phyloP scores from a whole-genome alignment of 2,888 invertebrate genomes.

The Sinotaia quadrata region DNA sequence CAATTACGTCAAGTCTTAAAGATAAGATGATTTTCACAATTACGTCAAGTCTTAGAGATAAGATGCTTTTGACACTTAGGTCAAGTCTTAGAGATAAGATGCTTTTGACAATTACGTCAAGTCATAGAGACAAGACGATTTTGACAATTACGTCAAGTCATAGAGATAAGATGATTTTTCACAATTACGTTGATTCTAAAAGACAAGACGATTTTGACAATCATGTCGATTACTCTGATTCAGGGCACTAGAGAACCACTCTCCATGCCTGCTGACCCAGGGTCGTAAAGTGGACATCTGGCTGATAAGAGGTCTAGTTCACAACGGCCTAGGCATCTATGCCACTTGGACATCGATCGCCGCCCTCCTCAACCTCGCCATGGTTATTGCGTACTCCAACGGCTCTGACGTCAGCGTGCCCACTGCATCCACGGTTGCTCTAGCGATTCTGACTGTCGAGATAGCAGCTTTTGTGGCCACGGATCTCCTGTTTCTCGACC shows the following conservation, averaged over 20 bases:
- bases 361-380: conserved; percentile 62
- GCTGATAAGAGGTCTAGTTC: conserved; percentile 61
- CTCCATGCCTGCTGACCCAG: conserved; percentile 45
- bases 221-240: no score
- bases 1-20: no score
- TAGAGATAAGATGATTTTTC: no score
- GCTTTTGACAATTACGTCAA: no score
- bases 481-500: conserved; percentile 61
- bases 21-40: no score
- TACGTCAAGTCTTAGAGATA: no score
- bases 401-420: conserved; percentile 17
- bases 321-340: conserved; percentile 67
- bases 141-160: no score
- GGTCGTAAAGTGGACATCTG: conserved; percentile 56
- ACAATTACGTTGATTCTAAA: no score
- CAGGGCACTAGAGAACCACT: conserved; percentile 46
- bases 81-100: no score
- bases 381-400: conserved; percentile 52
- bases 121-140: no score
- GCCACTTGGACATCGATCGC: conserved; percentile 66
- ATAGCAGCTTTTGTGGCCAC: conserved; percentile 57
- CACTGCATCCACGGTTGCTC: conserved; percentile 51
- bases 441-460: conserved; percentile 52
- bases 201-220: no score
- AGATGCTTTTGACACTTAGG: no score